Conservation (phyloP, 2,113 vertebrate genomes). For the Progne subis region DNA sequence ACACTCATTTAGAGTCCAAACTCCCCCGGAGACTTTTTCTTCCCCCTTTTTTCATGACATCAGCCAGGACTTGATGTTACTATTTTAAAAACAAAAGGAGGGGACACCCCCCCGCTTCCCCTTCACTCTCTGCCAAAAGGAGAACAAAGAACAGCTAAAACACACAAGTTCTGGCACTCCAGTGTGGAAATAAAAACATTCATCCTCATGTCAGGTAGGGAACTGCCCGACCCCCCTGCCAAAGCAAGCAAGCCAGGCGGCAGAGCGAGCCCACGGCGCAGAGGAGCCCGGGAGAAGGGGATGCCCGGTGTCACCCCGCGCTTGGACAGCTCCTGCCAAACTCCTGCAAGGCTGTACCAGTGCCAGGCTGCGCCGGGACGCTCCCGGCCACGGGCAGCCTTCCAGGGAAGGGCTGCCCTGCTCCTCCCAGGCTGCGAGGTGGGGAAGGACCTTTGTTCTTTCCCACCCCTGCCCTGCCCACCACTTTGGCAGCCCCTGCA, state of each 20-base stretch:
- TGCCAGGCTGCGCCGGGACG: not conserved
- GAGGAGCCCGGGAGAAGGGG: not conserved
- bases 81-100: constrained; percentile 55
- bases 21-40: not conserved
- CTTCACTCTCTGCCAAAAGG: constrained; percentile 2
- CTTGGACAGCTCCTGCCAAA: not conserved
- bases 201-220: constrained; percentile 62
- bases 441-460: not conserved
- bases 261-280: not conserved
- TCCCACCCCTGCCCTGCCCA: not conserved
- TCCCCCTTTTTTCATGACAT: not conserved
- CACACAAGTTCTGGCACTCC: constrained; percentile 35
- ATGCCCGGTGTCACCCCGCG: not conserved
- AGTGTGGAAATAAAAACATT: constrained; percentile 54
- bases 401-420: not conserved
- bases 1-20: not conserved
- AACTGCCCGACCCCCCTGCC: constrained; percentile 23
- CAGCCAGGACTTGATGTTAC: constrained; percentile 8
- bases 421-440: not conserved
- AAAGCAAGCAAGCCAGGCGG: not conserved
- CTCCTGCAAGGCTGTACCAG: not conserved
- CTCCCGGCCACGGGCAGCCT: not conserved
- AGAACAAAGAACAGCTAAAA: constrained; percentile 57
- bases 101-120: constrained; percentile 20
- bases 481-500: accelerated